phyloP scores from a whole-genome alignment of 1,140 invertebrate genomes.

The Macrocentrus cingulum region DNA sequence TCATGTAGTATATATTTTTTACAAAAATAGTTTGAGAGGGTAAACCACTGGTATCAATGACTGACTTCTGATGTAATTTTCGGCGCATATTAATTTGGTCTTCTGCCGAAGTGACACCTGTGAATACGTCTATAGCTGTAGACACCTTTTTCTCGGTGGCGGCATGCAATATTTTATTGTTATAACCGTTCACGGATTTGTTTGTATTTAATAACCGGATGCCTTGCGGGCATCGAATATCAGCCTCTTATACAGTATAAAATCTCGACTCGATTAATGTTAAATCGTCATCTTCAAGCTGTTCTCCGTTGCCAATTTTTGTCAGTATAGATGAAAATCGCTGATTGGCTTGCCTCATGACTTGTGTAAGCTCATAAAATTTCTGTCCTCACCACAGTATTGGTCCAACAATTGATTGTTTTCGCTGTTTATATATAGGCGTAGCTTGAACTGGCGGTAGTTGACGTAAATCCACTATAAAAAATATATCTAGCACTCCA shows the following conservation, averaged over 20 bases:
- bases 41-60: slow-evolving; percentile 43
- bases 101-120: slow-evolving; percentile 26
- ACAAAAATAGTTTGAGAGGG: slow-evolving; percentile 44
- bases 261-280: slow-evolving; percentile 30
- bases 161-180: slow-evolving; percentile 30
- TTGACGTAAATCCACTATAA: slow-evolving; percentile 32
- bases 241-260: slow-evolving; percentile 25
- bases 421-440: slow-evolving; percentile 35
- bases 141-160: slow-evolving; percentile 35
- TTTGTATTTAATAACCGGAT: slow-evolving; percentile 33
- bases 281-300: slow-evolving; percentile 24
- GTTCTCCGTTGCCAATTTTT: slow-evolving; percentile 35
- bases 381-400: slow-evolving; percentile 37
- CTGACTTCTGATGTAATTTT: slow-evolving; percentile 44
- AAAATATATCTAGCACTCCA: slow-evolving; percentile 33
- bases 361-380: slow-evolving; percentile 39
- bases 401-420: slow-evolving; percentile 32
- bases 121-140: slow-evolving; percentile 32
- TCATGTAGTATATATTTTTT: slow-evolving; percentile 39
- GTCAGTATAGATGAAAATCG: slow-evolving; percentile 38
- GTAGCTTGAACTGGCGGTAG: slow-evolving; percentile 24
- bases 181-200: slow-evolving; percentile 26
- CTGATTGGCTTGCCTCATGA: slow-evolving; percentile 39
- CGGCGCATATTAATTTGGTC: slow-evolving; percentile 30
- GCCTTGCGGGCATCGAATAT: slow-evolving; percentile 26